Base-by-base conservation (phyloP, 2,113 vertebrate genomes). In the Thymallus thymallus region DNA sequence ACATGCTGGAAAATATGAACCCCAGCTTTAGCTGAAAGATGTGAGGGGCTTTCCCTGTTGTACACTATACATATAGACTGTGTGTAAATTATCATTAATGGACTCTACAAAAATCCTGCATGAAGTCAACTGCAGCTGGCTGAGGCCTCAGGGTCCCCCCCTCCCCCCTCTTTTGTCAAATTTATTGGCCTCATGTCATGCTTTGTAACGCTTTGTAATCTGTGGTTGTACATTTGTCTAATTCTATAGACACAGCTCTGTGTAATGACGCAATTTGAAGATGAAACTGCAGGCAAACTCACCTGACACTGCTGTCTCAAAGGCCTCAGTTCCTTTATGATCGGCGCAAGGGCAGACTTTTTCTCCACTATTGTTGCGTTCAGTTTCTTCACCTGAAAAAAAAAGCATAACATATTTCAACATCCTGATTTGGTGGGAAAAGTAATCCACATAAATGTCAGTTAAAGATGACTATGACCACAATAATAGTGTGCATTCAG, bases 241-340 rank as follows among this genome's bases (percentile, higher is more conserved):
- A 13, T 60, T 60, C 56, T 60, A 22, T 60, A 60, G 56, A 60
- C 56, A 60, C 20, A 60, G 6, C 7, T 60, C 14, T 51, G 48
- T 51, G 48, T 51, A 45, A 20, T 51, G 16, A 60, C 18, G 16
- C 45, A 74, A 5, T 60, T 6, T 55, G 69, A 48, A 26, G 55
- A 56, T 29, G 26, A 66, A 29, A 30, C 22, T 16, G 48, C 48
- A n/a, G 10, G 68, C 26, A 62, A 7, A 3, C 93, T 89, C 84
- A 98, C 98, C 88, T 96, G 95, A 85, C 93, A 94, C 72, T 80
- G 93, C 74, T 98, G 96, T 30, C 98, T 95, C 86, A 99, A 76
- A 2, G 94, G 94, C 46, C 97, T 92, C 64, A 99, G 93, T 58
- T 98, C 97, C 91, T 96, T 98, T 84, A 99, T 96, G 56, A 98